Percentiles rank a stretch among this genome's conserved stretches.
These are phyloP conservation scores for Parazoanthus atlanticus DNA, from an alignment of 92 coral and sea anemone genomes.

Conservation along the genomic window DNA sequence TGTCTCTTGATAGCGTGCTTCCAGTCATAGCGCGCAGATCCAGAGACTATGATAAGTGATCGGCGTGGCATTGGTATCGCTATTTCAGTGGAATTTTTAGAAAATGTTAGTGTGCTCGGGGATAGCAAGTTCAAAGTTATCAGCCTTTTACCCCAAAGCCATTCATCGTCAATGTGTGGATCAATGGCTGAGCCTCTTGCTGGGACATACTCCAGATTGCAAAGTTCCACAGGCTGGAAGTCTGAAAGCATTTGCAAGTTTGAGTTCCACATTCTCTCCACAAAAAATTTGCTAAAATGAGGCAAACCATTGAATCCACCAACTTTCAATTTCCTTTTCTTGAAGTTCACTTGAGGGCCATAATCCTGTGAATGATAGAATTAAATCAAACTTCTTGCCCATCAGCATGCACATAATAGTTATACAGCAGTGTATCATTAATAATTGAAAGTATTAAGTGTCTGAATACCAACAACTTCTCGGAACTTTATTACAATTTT, in stretches of 20 bases:
- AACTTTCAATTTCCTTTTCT: conserved; percentile 80
- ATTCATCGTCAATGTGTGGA: conserved; percentile 91
- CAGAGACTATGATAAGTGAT: conserved; percentile 77
- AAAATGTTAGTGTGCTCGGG: conserved; percentile 73
- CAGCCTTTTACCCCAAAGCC: conserved; percentile 98
- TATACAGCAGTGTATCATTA: no score
- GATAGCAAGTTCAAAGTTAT: conserved; percentile 87
- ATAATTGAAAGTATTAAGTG: no score
- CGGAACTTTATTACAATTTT: no score
- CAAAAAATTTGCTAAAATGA: conserved; percentile 67
- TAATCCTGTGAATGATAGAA: conserved; percentile 68
- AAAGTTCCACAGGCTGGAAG: conserved; percentile 88
- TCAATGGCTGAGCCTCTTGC: conserved; percentile 93
- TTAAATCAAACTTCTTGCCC: neutral
- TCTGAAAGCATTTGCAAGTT: conserved; percentile 54
- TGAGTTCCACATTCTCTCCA: conserved; percentile 72
- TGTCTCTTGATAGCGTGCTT: conserved; percentile 88
- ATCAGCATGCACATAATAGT: no score
- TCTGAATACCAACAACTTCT: no score
- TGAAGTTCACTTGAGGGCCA: conserved; percentile 98
- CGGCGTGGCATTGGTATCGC: conserved; percentile 79
- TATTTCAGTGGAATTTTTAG: conserved; percentile 56
- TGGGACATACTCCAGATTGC: conserved; percentile 89
- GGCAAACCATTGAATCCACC: conserved; percentile 90
- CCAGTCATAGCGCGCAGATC: conserved; percentile 88